Conservation (phyloP, 2,113 vertebrate genomes). For the Silurus glanis region DNA sequence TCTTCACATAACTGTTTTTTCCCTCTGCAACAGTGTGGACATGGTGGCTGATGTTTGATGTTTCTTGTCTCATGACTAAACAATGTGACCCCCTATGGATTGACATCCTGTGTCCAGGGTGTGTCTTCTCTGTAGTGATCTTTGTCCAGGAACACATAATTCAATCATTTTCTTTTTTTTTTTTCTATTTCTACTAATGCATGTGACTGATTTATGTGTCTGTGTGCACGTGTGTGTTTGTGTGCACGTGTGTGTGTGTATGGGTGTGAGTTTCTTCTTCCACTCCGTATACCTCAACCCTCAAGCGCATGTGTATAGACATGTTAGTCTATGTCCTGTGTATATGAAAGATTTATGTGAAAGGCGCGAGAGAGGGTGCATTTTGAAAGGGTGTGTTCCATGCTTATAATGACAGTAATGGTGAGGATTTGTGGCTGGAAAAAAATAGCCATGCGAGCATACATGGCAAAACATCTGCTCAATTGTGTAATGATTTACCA, state of each 20-base stretch:
- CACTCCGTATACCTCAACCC: neutral
- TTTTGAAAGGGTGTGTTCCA: neutral
- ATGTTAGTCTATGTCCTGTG: neutral
- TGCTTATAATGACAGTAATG: slow-evolving; percentile 3
- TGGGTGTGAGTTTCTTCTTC: neutral
- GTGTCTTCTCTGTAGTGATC: slow-evolving; percentile 7
- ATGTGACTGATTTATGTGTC: neutral
- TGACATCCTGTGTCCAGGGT: slow-evolving; percentile 38
- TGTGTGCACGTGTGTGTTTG: neutral
- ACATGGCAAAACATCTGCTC: neutral
- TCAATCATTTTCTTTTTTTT: neutral
- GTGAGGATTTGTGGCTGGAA: slow-evolving; percentile 5
- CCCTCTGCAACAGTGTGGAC: neutral
- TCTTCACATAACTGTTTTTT: neutral
- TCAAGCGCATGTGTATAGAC: neutral
- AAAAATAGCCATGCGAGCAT: neutral
- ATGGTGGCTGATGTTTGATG: neutral
- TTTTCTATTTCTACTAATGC: neutral
- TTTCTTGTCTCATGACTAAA: slow-evolving; percentile 25
- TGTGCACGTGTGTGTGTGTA: slow-evolving; percentile 10
- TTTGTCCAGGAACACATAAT: neutral
- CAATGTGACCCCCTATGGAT: slow-evolving; percentile 13
- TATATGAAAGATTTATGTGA: neutral
- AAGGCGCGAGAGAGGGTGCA: neutral
- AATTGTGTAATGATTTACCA: slow-evolving; percentile 12